Base-by-base conservation (phyloP, 2,888 invertebrate genomes). In the Apamea epomidion region DNA sequence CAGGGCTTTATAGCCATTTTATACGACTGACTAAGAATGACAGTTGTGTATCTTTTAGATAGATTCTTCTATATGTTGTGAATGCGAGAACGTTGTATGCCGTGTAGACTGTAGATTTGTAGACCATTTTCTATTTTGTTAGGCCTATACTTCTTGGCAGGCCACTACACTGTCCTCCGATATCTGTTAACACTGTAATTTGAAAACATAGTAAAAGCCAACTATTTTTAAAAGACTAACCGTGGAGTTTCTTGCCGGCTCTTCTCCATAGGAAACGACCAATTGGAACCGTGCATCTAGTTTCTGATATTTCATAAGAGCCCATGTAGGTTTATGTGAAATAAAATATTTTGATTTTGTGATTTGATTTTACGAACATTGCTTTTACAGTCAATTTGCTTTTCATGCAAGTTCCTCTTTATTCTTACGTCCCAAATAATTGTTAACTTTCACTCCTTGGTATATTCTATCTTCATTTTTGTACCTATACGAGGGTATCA, bases 391-490 rank as follows among this genome's bases (percentile, higher is more conserved):
- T 25, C 25, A 25, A 18, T 71, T 72, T 12, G 12, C 1, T 64
- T 18, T 7, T 16, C 5, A 1, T 5, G 21, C 10, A 37, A 37
- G 10, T 32, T 25, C 8, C 5, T 14, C 25, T 32, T 32, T 32
- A 51, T 32, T 32, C 25, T 29, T 69, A 29, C 14, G 6, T 25
- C n/a, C 29, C 0, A 71, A 21, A 54, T 37, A 37, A n/a, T 29
- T 78, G 10, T 32, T 64, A 21, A 45, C 25, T 62, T 62, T 21
- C 21, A 18, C 10, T 32, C 32, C 64, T 21, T 32, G 18, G 25
- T 45, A 58, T 37, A 67, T 65, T 79, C 12, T 54, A 54, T 60
- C 18, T 58, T 42, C 42, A 65, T 58, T 42, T 65, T 32, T 58
- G n/a, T 51, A 18, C 21, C 12, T 32, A 8, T 8, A n/a, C 1